Conservation (phyloP, 2,113 vertebrate genomes). For the Psophia crepitans region DNA sequence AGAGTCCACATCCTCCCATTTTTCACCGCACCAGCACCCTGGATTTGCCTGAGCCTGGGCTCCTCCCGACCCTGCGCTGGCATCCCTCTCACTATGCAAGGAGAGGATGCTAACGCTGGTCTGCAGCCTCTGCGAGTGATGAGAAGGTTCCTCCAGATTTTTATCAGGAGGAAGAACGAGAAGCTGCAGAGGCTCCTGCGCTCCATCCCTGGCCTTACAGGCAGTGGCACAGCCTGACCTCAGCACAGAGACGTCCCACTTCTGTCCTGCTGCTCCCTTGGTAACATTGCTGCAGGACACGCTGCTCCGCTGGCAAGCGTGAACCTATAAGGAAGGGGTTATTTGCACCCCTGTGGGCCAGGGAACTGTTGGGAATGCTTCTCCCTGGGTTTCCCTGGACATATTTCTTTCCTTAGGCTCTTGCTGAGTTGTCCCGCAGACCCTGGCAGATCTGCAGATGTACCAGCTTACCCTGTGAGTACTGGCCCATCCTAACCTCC, state of each 20-base stretch:
- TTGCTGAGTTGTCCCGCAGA: neutral
- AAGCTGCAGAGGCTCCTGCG: neutral
- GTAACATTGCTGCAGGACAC: neutral
- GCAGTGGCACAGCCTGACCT: neutral
- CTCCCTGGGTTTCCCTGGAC: rapidly evolving
- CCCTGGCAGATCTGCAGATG: too few species aligned
- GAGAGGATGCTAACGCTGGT: neutral
- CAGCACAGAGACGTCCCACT: neutral
- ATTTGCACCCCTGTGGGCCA: neutral
- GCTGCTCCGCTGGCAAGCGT: neutral
- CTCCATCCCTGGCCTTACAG: neutral
- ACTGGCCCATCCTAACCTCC: neutral
- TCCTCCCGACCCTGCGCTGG: rapidly evolving
- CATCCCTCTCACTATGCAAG: neutral
- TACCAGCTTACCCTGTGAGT: too few species aligned
- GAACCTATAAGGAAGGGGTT: neutral
- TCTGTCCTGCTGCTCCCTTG: neutral
- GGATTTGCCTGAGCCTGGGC: neutral
- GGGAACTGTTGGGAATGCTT: rapidly evolving
- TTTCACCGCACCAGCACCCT: neutral
- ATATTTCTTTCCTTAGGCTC: neutral
- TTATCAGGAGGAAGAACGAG: neutral
- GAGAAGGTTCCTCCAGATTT: neutral
- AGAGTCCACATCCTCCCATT: constrained; percentile 29
- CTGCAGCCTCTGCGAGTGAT: neutral